phyloP scores from a whole-genome alignment of 2,113 vertebrate species.

The Toxostoma redivivum region DNA sequence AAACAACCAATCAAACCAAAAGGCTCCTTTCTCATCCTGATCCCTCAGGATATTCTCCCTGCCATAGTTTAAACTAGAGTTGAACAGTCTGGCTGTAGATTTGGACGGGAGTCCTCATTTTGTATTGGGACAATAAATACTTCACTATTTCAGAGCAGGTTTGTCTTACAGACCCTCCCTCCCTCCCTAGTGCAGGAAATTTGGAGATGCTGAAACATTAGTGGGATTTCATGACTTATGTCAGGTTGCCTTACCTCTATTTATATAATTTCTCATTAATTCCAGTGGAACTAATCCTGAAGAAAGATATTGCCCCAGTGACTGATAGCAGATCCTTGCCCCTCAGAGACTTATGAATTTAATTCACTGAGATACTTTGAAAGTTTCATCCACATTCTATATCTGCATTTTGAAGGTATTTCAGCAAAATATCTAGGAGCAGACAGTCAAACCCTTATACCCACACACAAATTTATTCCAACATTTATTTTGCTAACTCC shows the following conservation, averaged over 20 bases:
- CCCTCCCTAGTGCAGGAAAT: neutral
- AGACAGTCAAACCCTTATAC: neutral
- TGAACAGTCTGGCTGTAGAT: neutral
- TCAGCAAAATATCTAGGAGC: neutral
- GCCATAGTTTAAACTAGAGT: neutral
- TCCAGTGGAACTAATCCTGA: neutral
- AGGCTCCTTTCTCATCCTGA: neutral
- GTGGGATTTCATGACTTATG: neutral
- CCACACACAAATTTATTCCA: neutral
- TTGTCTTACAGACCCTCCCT: neutral
- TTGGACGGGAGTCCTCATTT: neutral
- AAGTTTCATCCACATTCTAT: neutral
- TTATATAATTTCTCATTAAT: constrained; percentile 16
- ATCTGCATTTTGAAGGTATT: neutral
- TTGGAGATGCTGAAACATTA: neutral
- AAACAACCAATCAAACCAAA: neutral
- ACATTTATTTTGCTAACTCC: neutral
- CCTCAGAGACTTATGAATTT: neutral
- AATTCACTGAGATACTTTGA: neutral
- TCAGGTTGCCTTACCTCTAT: neutral
- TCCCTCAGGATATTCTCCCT: neutral
- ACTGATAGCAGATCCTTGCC: neutral
- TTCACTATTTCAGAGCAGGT: neutral
- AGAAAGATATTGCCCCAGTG: neutral
- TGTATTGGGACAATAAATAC: neutral